A percentile compares a stretch with the other conserved stretches of the same genome.
phyloP scores from a whole-genome alignment of 2,113 vertebrate species.

The Lota lota region DNA sequence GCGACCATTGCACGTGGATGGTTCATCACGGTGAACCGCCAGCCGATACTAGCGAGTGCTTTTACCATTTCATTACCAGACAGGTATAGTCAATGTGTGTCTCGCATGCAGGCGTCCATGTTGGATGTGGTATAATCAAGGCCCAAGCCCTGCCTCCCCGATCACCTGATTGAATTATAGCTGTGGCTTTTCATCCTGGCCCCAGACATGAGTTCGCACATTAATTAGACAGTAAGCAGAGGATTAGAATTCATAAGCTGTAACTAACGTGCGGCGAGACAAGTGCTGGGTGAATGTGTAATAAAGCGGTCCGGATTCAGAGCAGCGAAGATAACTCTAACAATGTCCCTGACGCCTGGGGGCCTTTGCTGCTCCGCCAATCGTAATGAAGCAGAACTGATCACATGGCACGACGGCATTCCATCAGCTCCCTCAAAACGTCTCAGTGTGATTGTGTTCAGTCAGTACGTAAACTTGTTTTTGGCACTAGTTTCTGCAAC shows the following conservation, averaged over 20 bases:
- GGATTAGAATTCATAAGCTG: constrained; percentile 38
- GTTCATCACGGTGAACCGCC: neutral
- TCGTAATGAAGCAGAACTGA: neutral
- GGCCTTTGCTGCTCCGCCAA: neutral
- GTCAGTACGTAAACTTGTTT: too few species aligned
- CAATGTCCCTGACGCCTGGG: neutral
- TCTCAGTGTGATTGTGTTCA: too few species aligned
- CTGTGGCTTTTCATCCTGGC: constrained; percentile 16
- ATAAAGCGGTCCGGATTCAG: constrained; percentile 3
- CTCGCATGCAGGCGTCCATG: too few species aligned
- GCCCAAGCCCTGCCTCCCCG: neutral
- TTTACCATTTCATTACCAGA: neutral
- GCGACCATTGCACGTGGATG: too few species aligned
- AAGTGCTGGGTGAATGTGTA: constrained; percentile 15
- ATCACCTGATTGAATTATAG: neutral
- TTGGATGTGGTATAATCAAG: too few species aligned
- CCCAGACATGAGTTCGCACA: constrained; percentile 25
- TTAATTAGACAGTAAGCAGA: constrained; percentile 49
- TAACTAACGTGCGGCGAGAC: constrained; percentile 26
- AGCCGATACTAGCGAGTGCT: neutral
- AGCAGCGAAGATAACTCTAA: too few species aligned
- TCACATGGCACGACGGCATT: neutral
- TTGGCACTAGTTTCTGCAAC: too few species aligned
- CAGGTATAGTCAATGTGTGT: neutral
- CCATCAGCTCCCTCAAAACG: neutral